These are phyloP conservation scores for Stigmatopora nigra DNA, from an alignment of 2,113 vertebrate genomes.

Conservation along the genomic window DNA sequence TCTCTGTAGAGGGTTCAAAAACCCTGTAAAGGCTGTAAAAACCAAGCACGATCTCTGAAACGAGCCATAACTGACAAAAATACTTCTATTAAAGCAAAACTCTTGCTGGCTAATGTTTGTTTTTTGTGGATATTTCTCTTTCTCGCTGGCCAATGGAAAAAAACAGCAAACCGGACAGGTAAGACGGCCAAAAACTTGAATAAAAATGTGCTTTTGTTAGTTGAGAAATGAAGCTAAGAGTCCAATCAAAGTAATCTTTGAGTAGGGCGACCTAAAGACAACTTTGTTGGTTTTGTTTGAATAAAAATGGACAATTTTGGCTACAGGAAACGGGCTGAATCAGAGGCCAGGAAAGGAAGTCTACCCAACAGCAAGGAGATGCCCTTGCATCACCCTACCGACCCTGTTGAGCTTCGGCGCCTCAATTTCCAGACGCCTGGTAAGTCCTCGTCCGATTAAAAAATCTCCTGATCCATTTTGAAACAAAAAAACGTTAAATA, in stretches of 20 bases:
- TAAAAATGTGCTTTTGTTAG: not conserved
- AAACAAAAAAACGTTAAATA: too few species aligned
- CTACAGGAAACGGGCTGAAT: slow-evolving; percentile 89
- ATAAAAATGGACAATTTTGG: slow-evolving; percentile 5
- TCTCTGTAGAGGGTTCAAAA: slow-evolving; percentile 38
- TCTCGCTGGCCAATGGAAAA: slow-evolving; percentile 87
- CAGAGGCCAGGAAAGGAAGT: slow-evolving; percentile 94
- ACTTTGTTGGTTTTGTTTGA: not conserved
- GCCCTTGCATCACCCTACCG: slow-evolving; percentile 90
- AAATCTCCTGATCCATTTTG: too few species aligned
- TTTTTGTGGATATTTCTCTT: slow-evolving; percentile 66
- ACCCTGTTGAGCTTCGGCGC: slow-evolving; percentile 92
- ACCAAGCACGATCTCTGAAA: slow-evolving; percentile 33
- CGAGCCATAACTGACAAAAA: slow-evolving; percentile 32
- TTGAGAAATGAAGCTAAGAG: not conserved
- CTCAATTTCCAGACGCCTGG: slow-evolving; percentile 98
- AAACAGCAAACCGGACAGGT: slow-evolving; percentile 99
- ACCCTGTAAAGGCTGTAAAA: slow-evolving; percentile 51
- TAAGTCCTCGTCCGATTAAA: slow-evolving; percentile 52
- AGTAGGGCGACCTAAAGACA: not conserved
- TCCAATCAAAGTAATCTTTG: not conserved
- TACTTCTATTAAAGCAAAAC: slow-evolving; percentile 37
- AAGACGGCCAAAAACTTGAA: slow-evolving; percentile 62
- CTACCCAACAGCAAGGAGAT: slow-evolving; percentile 94
- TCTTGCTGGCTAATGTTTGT: slow-evolving; percentile 70